phyloP scores from a whole-genome alignment of 2,888 invertebrate species.

The Ceraclea dissimilis region DNA sequence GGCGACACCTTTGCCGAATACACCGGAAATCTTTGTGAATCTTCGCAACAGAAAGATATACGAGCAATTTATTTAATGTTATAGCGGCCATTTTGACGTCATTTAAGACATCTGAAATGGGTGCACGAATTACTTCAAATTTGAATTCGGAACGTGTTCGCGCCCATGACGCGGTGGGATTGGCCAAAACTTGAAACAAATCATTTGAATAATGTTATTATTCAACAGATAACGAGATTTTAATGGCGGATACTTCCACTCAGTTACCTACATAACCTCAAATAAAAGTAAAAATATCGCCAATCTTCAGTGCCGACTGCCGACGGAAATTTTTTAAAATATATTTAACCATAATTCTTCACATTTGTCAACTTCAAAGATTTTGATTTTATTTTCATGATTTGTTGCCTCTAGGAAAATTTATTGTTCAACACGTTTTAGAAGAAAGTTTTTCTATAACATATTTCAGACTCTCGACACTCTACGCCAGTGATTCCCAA shows the following conservation, averaged over 20 bases:
- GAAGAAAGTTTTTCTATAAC: too few relatives aligned
- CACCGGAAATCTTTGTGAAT: constrained; percentile 5
- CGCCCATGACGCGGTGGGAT: neutral
- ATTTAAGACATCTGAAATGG: constrained; percentile 9
- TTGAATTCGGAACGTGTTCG: constrained; percentile 3
- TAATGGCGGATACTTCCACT: too few relatives aligned
- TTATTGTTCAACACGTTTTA: too few relatives aligned
- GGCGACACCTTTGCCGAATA: neutral
- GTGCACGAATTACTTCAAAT: constrained; percentile 3
- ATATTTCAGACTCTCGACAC: too few relatives aligned
- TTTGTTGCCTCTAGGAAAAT: too few relatives aligned
- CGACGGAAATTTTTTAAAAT: too few relatives aligned
- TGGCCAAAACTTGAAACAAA: neutral
- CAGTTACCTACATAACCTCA: too few relatives aligned
- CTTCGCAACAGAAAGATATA: neutral
- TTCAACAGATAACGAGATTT: neutral
- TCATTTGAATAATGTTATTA: neutral
- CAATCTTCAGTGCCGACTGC: too few relatives aligned
- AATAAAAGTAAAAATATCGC: too few relatives aligned
- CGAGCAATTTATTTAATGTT: neutral
- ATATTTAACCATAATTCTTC: too few relatives aligned
- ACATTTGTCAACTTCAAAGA: too few relatives aligned
- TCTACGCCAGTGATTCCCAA: neutral
- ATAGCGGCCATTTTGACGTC: constrained; percentile 12
- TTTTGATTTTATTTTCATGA: too few relatives aligned